Evolutionary conservation across 2,113 vertebrate genomes (phyloP), one percentile per base, ranked within the genome.

Genomic region (Nothocercus julius): DNA sequence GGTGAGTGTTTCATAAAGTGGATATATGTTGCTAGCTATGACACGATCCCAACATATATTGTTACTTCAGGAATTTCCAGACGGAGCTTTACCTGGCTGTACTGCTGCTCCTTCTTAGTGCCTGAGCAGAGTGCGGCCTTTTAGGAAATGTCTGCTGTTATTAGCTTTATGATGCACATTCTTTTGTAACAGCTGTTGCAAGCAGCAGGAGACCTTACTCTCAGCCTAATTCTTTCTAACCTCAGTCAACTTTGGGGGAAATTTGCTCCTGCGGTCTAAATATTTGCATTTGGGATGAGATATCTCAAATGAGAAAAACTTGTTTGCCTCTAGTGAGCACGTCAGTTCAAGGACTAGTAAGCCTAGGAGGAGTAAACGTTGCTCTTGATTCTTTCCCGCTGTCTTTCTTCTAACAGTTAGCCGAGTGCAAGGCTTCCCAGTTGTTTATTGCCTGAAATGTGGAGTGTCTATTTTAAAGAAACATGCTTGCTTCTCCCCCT

Each of bases 281-380:
- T 93, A 74, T 89, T 92, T 95, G 92, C 85, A 49, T 92, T 88
- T 86, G 74, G 88, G 93, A 84, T 93, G 90, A 85, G 85, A 54
- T 82, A 63, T 89, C 49, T 40, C 66, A 62, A 69, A 75, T 56
- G 51, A 85, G 67, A 75, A 47, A 45, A 84, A 82, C 80, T 78
- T 59, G 53, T 88, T 90, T 96, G 49, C 67, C 40, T 90, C 42
- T 24, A n/a, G 30, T 40, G 68, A 81, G 38, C 4, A 0, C 40
- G 20, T 66, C 0, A 2, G 47, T 89, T 96, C 74, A 87, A 87
- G 74, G 85, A 59, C 77, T 87, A 3, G 36, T 0, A 0, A 83
- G 82, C 47, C 82, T 1, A 3, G 79, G 19, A 58, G 58, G 34
- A 75, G 40, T 45, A 76, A 94, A 66, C 10, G 61, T 82, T 90